Conservation (phyloP, 2,888 invertebrate species). For the Eulithis testata region DNA sequence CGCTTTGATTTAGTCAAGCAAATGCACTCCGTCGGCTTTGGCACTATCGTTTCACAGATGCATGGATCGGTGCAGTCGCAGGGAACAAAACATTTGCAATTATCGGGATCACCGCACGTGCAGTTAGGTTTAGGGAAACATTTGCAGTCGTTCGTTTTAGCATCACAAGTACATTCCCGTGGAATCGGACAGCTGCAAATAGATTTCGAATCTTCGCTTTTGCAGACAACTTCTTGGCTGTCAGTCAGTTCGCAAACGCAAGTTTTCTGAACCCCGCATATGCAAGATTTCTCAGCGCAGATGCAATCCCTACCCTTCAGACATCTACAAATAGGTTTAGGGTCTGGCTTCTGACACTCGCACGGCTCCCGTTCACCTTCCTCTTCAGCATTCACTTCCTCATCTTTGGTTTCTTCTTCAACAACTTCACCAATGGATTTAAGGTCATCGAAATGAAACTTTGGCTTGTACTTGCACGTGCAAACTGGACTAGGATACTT, state of each 20-base stretch:
- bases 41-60: constrained; percentile 58
- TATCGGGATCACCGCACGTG: constrained; percentile 63
- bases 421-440: constrained; percentile 36
- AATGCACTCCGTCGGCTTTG: constrained; percentile 54
- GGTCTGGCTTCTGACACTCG: constrained; percentile 61
- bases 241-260: constrained; percentile 65
- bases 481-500: constrained; percentile 68
- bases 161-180: constrained; percentile 59
- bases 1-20: constrained; percentile 55
- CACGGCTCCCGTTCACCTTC: constrained; percentile 54
- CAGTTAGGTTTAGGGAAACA: constrained; percentile 63
- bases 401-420: constrained; percentile 36
- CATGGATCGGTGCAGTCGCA: constrained; percentile 70
- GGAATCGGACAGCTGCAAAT: constrained; percentile 59
- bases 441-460: constrained; percentile 35
- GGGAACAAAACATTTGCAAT: constrained; percentile 64
- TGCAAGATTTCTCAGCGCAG: constrained; percentile 57
- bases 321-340: constrained; percentile 58
- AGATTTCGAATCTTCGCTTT: constrained; percentile 54
- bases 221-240: constrained; percentile 49
- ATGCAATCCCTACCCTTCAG: constrained; percentile 62
- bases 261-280: constrained; percentile 60
- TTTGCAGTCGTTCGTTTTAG: constrained; percentile 50
- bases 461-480: constrained; percentile 62
- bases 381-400: constrained; percentile 19